Base-by-base conservation (phyloP, 2,888 invertebrate species). In the Megastigmus dorsalis region DNA sequence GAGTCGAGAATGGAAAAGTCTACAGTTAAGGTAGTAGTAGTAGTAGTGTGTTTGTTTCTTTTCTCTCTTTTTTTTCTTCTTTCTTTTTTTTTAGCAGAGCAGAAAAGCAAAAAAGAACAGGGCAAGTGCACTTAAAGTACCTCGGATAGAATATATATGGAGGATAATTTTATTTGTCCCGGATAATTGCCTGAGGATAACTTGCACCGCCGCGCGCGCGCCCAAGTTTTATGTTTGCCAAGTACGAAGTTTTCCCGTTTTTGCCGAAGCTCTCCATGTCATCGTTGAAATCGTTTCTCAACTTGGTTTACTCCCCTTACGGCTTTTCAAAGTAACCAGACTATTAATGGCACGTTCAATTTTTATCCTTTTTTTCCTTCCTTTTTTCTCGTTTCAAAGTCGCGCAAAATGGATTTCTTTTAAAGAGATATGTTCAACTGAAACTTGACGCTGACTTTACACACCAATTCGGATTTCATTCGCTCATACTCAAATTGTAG, bases 101-200 rank as follows among this genome's bases (percentile, higher is more conserved):
- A 26, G 5, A 13, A 38, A 7, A 57, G 38, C 13, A 20, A 38
- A 57, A 54, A 54, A 66, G 13, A 41, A 6, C 6, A 7, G 30
- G 5, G 23, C 33, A 33, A 52, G 52, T 43, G 70, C 54, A 45
- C 43, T 70, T 43, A 38, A 48, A 55, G 55, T 15, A 38, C 55
- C 43, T 20, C 7, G 20, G 41, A 10, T n/a, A 50, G 20, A 72
- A 48, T 41, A 48, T 66, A 50, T 59, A 66, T 36, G 50, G 15
- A 33, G 59, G 33, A 66, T 66, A 73, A 73, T 66, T 73, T 66
- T 66, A 66, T 66, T 73, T 73, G 72, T 52, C 66, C 52, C 18
- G 41, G 43, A 66, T 66, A 73, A 73, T 73, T 73, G 66, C 55
- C 45, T 55, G 41, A 43, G 43, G 52, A 43, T n/a, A 30, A 41